A percentile compares a stretch with the other conserved stretches of the same genome.
Evolutionary conservation across 2,888 invertebrate species (phyloP).

Genomic region (Epinotia nisella): DNA sequence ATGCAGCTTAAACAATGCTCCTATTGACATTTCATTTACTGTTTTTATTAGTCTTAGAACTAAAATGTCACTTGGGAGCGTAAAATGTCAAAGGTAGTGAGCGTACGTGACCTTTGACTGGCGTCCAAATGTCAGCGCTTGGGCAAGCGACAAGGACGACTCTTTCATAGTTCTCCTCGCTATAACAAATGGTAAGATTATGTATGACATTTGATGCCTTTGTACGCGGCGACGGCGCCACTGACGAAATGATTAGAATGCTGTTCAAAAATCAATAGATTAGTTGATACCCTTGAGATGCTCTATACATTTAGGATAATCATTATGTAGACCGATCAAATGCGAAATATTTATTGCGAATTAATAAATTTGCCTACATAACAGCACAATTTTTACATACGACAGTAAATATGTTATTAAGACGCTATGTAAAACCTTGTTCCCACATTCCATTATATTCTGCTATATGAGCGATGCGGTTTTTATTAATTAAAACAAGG

Average conservation of each 20-base stretch:
- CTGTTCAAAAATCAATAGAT: slow-evolving; percentile 70
- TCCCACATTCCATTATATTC: slow-evolving; percentile 33
- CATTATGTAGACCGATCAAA: not conserved
- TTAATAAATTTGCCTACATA: not conserved
- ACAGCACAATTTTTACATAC: not conserved
- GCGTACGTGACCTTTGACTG: slow-evolving; percentile 82
- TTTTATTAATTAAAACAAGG: slow-evolving; percentile 53
- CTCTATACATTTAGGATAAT: slow-evolving; percentile 49
- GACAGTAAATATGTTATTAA: not conserved
- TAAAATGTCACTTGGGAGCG: slow-evolving; percentile 72
- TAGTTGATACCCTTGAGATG: slow-evolving; percentile 78
- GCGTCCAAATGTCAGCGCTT: slow-evolving; percentile 81
- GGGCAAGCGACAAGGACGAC: slow-evolving; percentile 83
- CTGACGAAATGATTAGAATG: slow-evolving; percentile 78
- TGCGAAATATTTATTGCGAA: not conserved
- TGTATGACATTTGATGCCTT: slow-evolving; percentile 79
- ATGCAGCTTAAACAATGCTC: slow-evolving; percentile 34
- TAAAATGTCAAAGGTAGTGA: slow-evolving; percentile 79
- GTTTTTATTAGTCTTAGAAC: slow-evolving; percentile 64
- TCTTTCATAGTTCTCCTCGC: slow-evolving; percentile 79
- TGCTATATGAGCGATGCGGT: slow-evolving; percentile 14
- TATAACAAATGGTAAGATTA: slow-evolving; percentile 72
- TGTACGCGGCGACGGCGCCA: slow-evolving; percentile 66
- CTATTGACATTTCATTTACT: slow-evolving; percentile 46
- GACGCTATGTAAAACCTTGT: slow-evolving; percentile 3